Conservation (phyloP, 2,888 invertebrate genomes). For the Melitaea athalia region DNA sequence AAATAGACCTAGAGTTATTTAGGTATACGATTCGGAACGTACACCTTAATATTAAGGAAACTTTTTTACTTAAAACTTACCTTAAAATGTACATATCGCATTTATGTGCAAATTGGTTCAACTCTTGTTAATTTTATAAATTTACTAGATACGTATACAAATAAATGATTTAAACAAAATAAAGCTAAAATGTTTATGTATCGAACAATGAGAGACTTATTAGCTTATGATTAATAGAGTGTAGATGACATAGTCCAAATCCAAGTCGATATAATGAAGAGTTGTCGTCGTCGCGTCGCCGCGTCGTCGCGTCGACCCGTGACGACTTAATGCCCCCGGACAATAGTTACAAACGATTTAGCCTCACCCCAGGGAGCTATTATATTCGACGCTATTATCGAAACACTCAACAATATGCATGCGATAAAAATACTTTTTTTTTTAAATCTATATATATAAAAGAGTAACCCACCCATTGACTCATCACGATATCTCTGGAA, state of each 20-base stretch:
- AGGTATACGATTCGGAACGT: background rate
- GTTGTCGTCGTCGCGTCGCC: slow-evolving; percentile 22
- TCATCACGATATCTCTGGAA: too few species aligned
- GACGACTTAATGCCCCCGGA: slow-evolving; percentile 60
- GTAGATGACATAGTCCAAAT: slow-evolving; percentile 32
- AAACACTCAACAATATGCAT: slow-evolving; percentile 47
- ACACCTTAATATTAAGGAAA: too few species aligned
- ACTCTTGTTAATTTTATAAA: too few species aligned
- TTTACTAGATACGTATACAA: too few species aligned
- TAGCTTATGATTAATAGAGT: slow-evolving; percentile 23
- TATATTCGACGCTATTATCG: slow-evolving; percentile 49
- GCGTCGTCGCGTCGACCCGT: slow-evolving; percentile 53
- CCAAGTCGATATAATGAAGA: slow-evolving; percentile 30
- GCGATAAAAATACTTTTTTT: slow-evolving; percentile 24
- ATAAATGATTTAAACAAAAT: too few species aligned
- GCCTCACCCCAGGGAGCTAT: slow-evolving; percentile 61
- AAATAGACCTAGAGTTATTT: background rate
- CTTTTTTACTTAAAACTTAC: too few species aligned
- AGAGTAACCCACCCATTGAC: too few species aligned
- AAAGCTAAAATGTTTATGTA: background rate
- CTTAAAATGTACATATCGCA: too few species aligned
- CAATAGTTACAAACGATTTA: slow-evolving; percentile 67
- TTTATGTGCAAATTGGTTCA: too few species aligned
- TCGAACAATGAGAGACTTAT: slow-evolving; percentile 2
- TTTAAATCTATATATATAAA: too few species aligned